Conservation (phyloP, 1,140 invertebrate genomes). For the Drosophila nasuta region DNA sequence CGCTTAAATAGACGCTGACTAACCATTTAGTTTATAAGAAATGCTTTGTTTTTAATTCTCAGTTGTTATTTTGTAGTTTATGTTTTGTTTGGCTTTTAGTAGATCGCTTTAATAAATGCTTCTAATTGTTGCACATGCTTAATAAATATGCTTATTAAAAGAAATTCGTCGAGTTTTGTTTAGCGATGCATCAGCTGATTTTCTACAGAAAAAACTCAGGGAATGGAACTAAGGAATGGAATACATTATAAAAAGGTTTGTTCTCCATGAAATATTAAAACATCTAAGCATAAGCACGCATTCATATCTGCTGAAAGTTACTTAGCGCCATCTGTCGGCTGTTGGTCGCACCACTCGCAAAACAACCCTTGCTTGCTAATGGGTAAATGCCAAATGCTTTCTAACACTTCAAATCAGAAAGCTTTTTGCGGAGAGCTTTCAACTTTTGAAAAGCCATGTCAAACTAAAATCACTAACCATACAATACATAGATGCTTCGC, state of each 20-base stretch:
- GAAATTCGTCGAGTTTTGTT: slow-evolving; percentile 8
- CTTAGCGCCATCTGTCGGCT: slow-evolving; percentile 58
- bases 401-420: slow-evolving; percentile 77
- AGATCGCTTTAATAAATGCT: slow-evolving; percentile 63
- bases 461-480: too few relatives aligned
- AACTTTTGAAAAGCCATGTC: slow-evolving; percentile 22
- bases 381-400: slow-evolving; percentile 55
- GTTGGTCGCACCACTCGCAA: slow-evolving; percentile 29
- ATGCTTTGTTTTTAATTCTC: slow-evolving; percentile 50
- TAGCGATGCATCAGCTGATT: neutral
- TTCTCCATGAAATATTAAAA: slow-evolving; percentile 14
- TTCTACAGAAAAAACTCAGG: neutral
- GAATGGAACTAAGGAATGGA: neutral
- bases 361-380: slow-evolving; percentile 30
- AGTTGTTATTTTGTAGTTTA: slow-evolving; percentile 52
- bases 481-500: too few relatives aligned
- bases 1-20: slow-evolving; percentile 67
- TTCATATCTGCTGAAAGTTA: neutral
- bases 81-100: slow-evolving; percentile 41
- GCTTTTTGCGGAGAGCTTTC: slow-evolving; percentile 43
- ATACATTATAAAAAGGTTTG: neutral
- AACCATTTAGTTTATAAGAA: slow-evolving; percentile 66
- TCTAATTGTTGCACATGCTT: slow-evolving; percentile 46
- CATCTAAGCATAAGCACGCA: slow-evolving; percentile 12
- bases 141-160: slow-evolving; percentile 51